Base-by-base conservation (phyloP, 2,797 vertebrate genomes). In the Acipenser ruthenus region DNA sequence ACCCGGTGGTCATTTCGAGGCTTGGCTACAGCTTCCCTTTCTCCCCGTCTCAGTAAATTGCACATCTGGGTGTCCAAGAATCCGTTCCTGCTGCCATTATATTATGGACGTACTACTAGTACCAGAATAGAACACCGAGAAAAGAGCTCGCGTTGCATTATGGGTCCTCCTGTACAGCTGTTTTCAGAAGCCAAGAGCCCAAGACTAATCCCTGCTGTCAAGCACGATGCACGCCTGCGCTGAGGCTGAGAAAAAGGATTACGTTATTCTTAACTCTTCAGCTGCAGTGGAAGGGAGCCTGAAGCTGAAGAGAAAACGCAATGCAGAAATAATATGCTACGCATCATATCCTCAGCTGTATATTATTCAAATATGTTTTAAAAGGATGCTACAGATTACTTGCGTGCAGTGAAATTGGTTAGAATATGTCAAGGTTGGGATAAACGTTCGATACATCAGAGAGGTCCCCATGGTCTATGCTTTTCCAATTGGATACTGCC, bases 1-100 rank as follows among this genome's bases (percentile, higher is more conserved):
- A 87, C 71, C 88, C 87, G 83, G 89, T 89, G 82, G 86, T 92
- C 90, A 92, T 92, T 73, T 75, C 89, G 87, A 85, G 83, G 73
- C 80, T 79, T 84, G 82, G 82, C 86, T 88, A 65, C 74, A 84
- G 70, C 75, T 83, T 64, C 71, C 71, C 75, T 79, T 77, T 65
- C 78, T 78, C 74, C 69, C 53, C 51, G 69, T 72, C 65, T 76
- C 77, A 71, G 63, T 70, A 64, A 74, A 71, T 80, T 74, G 80
- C 89, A 90, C 89, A 86, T 86, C 83, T 86, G 62, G 75, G 68
- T 7, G 11, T 63, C 75, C 55, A 53, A 60, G 71, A 52, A 53
- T 68, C 78, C 65, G 73, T 75, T 68, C 67, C 76, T 68, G 68
- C 76, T 74, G 80, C 84, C 88, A 89, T 89, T 74, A 37, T 37